Evolutionary conservation across 2,888 invertebrate species (phyloP), one percentile per base, ranked within the genome.

Genomic region (Leptinotarsa tumamoca): DNA sequence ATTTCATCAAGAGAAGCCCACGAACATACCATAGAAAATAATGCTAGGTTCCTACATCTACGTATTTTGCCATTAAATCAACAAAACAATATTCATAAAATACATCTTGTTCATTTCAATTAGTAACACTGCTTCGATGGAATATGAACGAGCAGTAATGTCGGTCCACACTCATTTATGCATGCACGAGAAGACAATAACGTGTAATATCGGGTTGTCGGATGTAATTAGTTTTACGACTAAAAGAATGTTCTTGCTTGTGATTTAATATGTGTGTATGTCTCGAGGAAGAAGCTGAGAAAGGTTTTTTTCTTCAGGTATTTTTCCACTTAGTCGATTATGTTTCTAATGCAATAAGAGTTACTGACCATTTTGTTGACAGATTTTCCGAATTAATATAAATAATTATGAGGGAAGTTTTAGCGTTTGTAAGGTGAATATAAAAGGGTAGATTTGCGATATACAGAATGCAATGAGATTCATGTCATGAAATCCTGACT

Each of bases 61-160:
- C 10, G 23, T 23, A 63, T 63, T 63, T 63, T 18, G 63, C 27
- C 76, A 73, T 73, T 76, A 76, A 76, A 73, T 76, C 73, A 76
- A 58, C 68, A 66, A 69, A 61, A 56, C 73, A 76, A 76, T 73
- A 72, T 73, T 61, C 73, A 76, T 76, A 72, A 76, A 73, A 70
- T 73, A 76, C 58, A 67, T 73, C 73, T 76, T 71, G 76, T 76
- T 76, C 69, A 61, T 76, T 76, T 76, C 76, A 76, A 73, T 76
- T 76, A 76, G 74, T 67, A 61, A 52, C 51, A 67, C 70, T 68
- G 70, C 70, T 63, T 27, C 68, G 56, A 70, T 68, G 58, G 63
- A 58, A 71, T 71, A 76, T 71, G 71, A 76, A 73, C 67, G 71
- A 74, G 54, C 54, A 21, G 63, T 49, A 71, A 71, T 51, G 68